phyloP scores from a whole-genome alignment of 2,888 invertebrate species.

The Cordilura impudica region DNA sequence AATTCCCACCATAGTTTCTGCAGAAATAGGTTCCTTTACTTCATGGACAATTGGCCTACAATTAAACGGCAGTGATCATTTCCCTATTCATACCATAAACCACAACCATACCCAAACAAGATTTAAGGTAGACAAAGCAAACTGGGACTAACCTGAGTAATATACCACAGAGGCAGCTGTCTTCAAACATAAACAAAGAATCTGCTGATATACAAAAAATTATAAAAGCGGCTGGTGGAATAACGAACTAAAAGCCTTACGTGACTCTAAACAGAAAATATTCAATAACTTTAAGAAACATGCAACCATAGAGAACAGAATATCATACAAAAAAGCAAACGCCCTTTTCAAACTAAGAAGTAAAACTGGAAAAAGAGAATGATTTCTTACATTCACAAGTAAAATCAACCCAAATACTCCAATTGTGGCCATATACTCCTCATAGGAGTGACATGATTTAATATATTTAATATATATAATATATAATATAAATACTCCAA shows the following conservation, averaged over 20 bases:
- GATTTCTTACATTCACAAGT: slow-evolving; percentile 3
- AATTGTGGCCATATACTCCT: too few species aligned
- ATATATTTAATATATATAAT: too few species aligned
- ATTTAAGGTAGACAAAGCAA: not conserved
- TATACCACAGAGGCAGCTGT: not conserved
- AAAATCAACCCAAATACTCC: slow-evolving; percentile 20
- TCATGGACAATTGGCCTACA: slow-evolving; percentile 27
- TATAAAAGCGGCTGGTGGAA: slow-evolving; percentile 27
- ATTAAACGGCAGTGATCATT: slow-evolving; percentile 46
- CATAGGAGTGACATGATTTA: too few species aligned
- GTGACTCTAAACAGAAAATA: not conserved
- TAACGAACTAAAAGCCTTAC: not conserved
- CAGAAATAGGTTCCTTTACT: not conserved
- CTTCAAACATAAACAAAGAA: slow-evolving; percentile 12
- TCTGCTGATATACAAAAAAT: slow-evolving; percentile 13
- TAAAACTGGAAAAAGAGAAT: slow-evolving; percentile 9
- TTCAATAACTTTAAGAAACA: slow-evolving; percentile 19
- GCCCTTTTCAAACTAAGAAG: slow-evolving; percentile 25
- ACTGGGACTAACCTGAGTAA: not conserved
- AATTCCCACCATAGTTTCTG: too few species aligned
- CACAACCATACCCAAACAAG: not conserved
- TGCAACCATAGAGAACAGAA: not conserved
- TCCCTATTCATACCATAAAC: slow-evolving; percentile 16
- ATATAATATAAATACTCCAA: not conserved
- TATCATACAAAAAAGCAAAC: slow-evolving; percentile 36